phyloP scores from a whole-genome alignment of 2,113 vertebrate genomes.

The Tetraodon nigroviridis region DNA sequence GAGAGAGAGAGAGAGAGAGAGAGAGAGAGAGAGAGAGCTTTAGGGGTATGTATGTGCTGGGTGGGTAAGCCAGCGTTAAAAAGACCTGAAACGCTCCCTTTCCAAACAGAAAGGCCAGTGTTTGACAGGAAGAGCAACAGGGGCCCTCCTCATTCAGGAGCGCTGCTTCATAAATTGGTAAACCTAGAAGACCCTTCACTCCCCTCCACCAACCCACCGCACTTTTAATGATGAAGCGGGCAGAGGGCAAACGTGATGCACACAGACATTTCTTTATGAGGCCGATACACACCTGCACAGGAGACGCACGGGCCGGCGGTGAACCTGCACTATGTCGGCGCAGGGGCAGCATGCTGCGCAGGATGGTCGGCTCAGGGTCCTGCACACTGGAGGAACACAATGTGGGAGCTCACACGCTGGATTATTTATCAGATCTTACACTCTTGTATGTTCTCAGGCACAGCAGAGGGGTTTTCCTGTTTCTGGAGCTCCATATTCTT shows the following conservation, averaged over 20 bases:
- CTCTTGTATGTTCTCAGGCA: no score
- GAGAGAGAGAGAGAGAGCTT: constrained; percentile 37
- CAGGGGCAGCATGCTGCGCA: constrained; percentile 39
- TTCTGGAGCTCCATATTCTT: no score
- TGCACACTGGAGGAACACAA: constrained; percentile 29
- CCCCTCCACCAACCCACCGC: constrained; percentile 61
- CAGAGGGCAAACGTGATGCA: constrained; percentile 55
- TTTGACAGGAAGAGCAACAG: constrained; percentile 42
- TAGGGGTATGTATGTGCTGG: constrained; percentile 30
- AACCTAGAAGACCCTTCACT: constrained; percentile 63
- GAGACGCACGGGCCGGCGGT: constrained; percentile 39
- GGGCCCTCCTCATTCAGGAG: constrained; percentile 58
- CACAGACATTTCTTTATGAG: constrained; percentile 74
- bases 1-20: constrained; percentile 38
- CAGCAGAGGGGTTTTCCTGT: no score
- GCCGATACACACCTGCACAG: constrained; percentile 66
- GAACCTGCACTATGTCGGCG: constrained; percentile 38
- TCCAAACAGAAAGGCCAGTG: constrained; percentile 56
- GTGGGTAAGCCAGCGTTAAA: constrained; percentile 32
- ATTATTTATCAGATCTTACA: not conserved
- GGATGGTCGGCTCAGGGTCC: constrained; percentile 19
- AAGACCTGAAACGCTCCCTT: constrained; percentile 37
- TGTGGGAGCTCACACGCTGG: constrained; percentile 28
- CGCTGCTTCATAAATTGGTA: constrained; percentile 71
- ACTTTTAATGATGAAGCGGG: constrained; percentile 67